Evolutionary conservation across 2,113 vertebrate genomes (phyloP).

Genomic region (Xiphophorus couchianus): DNA sequence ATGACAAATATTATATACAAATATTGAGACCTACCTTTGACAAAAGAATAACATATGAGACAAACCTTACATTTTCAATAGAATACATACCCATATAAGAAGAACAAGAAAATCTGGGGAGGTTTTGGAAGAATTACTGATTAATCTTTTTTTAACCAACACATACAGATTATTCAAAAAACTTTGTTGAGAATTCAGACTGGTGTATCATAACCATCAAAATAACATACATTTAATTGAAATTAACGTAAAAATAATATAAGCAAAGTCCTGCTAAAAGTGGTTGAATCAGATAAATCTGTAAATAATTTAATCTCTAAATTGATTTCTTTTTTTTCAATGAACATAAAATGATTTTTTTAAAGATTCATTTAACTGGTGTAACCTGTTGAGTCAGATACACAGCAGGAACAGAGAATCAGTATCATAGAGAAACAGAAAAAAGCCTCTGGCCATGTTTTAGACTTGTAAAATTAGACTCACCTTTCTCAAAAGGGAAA

Average conservation of each 20-base stretch:
- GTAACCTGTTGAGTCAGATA: background rate
- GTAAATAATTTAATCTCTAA: too few species aligned
- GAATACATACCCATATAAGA: background rate
- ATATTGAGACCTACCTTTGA: background rate
- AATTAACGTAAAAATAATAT: too few species aligned
- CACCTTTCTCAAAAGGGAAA: conserved; percentile 21
- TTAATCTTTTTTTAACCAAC: background rate
- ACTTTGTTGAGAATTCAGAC: background rate
- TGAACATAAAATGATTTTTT: background rate
- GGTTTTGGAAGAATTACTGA: background rate
- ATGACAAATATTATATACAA: background rate
- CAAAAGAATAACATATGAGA: too few species aligned
- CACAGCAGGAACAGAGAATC: background rate
- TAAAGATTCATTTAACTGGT: background rate
- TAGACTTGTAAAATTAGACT: conserved; percentile 1
- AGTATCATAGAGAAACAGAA: background rate
- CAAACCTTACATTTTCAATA: background rate
- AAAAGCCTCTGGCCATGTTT: background rate
- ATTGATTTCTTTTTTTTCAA: background rate
- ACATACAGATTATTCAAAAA: background rate
- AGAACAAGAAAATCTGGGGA: background rate
- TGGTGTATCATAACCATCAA: background rate
- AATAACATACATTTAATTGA: background rate
- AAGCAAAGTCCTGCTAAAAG: background rate
- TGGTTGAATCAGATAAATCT: background rate